Percentiles rank a stretch among this genome's conserved stretches.
These are phyloP conservation scores for Allolobophora icterica DNA, from an alignment of 2,888 invertebrate species.

Conservation along the genomic window DNA sequence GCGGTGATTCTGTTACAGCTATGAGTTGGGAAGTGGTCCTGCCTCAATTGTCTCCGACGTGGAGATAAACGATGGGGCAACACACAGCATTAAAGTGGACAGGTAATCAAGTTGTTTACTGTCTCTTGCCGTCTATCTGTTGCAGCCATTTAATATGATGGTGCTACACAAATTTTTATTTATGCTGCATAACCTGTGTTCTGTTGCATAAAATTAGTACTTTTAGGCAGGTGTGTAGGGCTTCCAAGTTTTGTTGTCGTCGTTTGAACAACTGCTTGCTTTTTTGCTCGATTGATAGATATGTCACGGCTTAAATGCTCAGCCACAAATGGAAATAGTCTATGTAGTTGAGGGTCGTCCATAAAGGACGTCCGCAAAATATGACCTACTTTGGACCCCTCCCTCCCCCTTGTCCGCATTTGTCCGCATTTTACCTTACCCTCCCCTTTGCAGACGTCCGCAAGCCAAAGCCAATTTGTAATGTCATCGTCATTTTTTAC, in stretches of 20 bases:
- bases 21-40: conserved; percentile 83
- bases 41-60: conserved; percentile 73
- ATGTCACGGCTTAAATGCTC: not conserved
- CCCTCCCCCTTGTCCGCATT: too few species aligned
- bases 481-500: too few species aligned
- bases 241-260: not conserved
- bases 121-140: not conserved
- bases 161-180: not conserved
- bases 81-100: conserved; percentile 76
- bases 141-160: not conserved
- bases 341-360: too few species aligned
- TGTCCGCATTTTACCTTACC: too few species aligned
- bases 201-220: not conserved
- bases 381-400: too few species aligned
- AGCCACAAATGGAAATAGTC: too few species aligned
- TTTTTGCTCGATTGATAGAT: not conserved
- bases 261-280: not conserved
- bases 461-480: too few species aligned
- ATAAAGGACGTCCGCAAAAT: too few species aligned
- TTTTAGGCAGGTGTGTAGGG: not conserved
- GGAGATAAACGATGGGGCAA: conserved; percentile 79
- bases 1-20: conserved; percentile 67
- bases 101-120: conserved; percentile 52
- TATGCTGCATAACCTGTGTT: not conserved
- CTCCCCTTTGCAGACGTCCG: too few species aligned